Percentiles rank a stretch among this genome's conserved stretches.
These are phyloP conservation scores for Lutjanus campechanus DNA, from an alignment of 2,797 vertebrate genomes.

Conservation along the genomic window DNA sequence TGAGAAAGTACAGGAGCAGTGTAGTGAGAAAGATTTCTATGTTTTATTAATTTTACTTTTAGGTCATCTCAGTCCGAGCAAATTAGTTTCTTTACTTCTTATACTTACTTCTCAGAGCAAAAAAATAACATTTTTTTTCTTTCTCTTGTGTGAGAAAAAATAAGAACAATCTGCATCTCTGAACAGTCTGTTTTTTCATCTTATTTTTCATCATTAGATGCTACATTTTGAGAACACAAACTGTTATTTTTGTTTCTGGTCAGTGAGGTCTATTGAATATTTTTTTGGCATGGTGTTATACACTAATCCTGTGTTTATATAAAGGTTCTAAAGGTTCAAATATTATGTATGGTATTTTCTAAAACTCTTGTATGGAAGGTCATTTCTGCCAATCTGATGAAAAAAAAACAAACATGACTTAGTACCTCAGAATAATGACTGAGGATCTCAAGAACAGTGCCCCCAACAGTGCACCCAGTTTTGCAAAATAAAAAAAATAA, in stretches of 20 bases:
- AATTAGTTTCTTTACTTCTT: constrained; percentile 48
- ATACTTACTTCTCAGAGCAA: not conserved
- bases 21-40: constrained; percentile 19
- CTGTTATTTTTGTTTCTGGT: not conserved
- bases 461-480: no score
- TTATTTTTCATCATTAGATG: not conserved
- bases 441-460: no score
- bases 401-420: no score
- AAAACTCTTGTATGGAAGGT: not conserved
- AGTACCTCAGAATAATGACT: no score
- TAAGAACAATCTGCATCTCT: not conserved
- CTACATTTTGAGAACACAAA: not conserved
- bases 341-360: not conserved
- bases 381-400: no score
- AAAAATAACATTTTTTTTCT: constrained; percentile 1
- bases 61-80: not conserved
- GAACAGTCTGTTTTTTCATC: not conserved
- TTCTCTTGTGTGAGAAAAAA: not conserved
- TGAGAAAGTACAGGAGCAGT: constrained; percentile 54
- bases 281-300: no score
- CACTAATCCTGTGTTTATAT: not conserved
- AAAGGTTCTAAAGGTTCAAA: no score
- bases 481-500: no score
- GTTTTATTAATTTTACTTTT: constrained; percentile 49
- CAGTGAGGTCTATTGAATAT: not conserved